These are phyloP conservation scores for Oasisia sp. DNA, from an alignment of 2,888 invertebrate species.

Conservation along the genomic window DNA sequence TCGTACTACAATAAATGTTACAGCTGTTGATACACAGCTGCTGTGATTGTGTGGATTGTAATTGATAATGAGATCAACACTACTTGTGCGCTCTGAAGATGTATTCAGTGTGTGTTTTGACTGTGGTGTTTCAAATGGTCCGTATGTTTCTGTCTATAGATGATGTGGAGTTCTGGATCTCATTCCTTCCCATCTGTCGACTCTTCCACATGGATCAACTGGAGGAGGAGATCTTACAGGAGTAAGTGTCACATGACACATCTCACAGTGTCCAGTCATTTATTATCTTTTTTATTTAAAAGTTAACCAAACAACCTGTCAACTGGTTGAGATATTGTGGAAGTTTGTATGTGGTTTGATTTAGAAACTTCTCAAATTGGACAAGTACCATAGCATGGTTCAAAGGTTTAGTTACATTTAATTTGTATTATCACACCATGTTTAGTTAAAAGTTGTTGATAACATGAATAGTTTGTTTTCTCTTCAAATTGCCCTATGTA, in stretches of 20 bases:
- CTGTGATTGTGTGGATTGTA: background rate
- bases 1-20: no score
- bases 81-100: background rate
- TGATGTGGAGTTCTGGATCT: conserved; percentile 50
- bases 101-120: background rate
- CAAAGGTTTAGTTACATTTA: no score
- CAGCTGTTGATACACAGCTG: no score
- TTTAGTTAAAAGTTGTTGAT: no score
- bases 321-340: no score
- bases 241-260: conserved; percentile 27
- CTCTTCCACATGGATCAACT: conserved; percentile 71
- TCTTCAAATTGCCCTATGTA: no score
- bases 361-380: no score
- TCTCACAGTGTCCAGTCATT: background rate
- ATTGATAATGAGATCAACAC: background rate
- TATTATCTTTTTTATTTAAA: background rate
- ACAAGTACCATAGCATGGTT: no score
- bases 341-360: no score
- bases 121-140: background rate
- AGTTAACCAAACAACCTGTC: no score
- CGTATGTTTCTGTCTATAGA: conserved; percentile 42
- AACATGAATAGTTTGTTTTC: no score
- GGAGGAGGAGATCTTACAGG: conserved; percentile 66
- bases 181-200: conserved; percentile 50
- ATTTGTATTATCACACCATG: no score